These are phyloP conservation scores for Typhlichthys eigenmanni DNA, from an alignment of 2,797 vertebrate genomes.

Conservation along the genomic window DNA sequence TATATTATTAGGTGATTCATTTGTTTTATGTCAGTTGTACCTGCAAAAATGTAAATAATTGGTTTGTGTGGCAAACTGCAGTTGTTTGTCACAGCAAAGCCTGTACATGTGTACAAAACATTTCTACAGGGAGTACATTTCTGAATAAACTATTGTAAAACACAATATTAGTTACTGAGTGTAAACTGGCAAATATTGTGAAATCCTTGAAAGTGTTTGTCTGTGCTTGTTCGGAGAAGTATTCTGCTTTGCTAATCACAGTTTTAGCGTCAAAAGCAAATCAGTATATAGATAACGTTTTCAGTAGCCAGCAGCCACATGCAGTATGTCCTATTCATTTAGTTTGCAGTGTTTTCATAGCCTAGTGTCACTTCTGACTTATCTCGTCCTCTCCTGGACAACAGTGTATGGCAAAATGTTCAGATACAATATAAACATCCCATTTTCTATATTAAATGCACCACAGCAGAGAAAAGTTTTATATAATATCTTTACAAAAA, in stretches of 20 bases:
- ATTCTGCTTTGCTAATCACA: too few relatives aligned
- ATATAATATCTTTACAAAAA: too few relatives aligned
- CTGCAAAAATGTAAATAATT: slow-evolving; percentile 41
- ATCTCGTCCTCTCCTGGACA: slow-evolving; percentile 13
- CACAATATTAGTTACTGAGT: slow-evolving; percentile 25
- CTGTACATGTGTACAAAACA: slow-evolving; percentile 69
- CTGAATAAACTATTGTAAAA: slow-evolving; percentile 52
- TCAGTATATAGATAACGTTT: too few relatives aligned
- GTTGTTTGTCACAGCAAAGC: slow-evolving; percentile 39
- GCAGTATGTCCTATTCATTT: too few relatives aligned
- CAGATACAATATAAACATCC: background rate
- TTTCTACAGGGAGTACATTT: slow-evolving; percentile 57
- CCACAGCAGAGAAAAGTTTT: slow-evolving; percentile 28
- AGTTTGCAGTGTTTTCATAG: too few relatives aligned
- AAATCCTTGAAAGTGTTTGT: background rate
- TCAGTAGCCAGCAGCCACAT: too few relatives aligned
- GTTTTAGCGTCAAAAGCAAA: too few relatives aligned
- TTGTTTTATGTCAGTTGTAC: slow-evolving; percentile 1
- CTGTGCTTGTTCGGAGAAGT: too few relatives aligned
- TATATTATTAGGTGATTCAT: background rate
- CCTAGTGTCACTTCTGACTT: too few relatives aligned
- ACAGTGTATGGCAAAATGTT: slow-evolving; percentile 32
- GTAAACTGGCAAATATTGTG: background rate
- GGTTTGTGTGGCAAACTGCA: slow-evolving; percentile 28
- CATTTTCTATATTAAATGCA: slow-evolving; percentile 34